Conservation (phyloP, 2,888 invertebrate genomes). For the Pseudeuparius sepicola region DNA sequence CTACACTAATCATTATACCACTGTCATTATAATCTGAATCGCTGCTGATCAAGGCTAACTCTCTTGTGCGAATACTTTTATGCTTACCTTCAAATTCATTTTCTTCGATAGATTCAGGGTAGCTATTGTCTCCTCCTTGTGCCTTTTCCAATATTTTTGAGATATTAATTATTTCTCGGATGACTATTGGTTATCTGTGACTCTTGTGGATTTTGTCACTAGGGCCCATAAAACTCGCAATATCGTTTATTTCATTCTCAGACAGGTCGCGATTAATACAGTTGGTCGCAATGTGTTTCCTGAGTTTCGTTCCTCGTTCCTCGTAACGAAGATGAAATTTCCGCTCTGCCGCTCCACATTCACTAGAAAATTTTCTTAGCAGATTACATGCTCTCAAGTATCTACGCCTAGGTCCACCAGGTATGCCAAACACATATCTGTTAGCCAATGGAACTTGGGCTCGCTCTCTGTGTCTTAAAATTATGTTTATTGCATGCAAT, state of each 20-base stretch:
- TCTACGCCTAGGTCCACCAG: conserved; percentile 4
- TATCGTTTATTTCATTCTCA: conserved; percentile 22
- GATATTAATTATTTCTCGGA: conserved; percentile 21
- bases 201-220: conserved; percentile 24
- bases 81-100: too few species aligned
- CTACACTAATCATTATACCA: too few species aligned
- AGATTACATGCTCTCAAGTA: conserved; percentile 24
- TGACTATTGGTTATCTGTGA: conserved; percentile 21
- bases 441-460: conserved; percentile 14
- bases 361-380: conserved; percentile 19
- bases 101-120: too few species aligned
- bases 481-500: conserved; percentile 5
- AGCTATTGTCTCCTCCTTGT: too few species aligned
- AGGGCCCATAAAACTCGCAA: conserved; percentile 26
- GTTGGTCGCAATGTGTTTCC: conserved; percentile 25
- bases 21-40: too few species aligned
- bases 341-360: conserved; percentile 24
- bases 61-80: too few species aligned
- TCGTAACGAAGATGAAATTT: conserved; percentile 18
- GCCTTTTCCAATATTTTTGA: conserved; percentile 21
- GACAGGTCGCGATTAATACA: conserved; percentile 22
- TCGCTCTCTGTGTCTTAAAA: conserved; percentile 11
- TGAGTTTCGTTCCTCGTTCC: conserved; percentile 21
- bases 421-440: conserved; percentile 12
- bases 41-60: too few species aligned